Conservation (phyloP, 2,888 invertebrate species). For the Scaptomyza reducta region DNA sequence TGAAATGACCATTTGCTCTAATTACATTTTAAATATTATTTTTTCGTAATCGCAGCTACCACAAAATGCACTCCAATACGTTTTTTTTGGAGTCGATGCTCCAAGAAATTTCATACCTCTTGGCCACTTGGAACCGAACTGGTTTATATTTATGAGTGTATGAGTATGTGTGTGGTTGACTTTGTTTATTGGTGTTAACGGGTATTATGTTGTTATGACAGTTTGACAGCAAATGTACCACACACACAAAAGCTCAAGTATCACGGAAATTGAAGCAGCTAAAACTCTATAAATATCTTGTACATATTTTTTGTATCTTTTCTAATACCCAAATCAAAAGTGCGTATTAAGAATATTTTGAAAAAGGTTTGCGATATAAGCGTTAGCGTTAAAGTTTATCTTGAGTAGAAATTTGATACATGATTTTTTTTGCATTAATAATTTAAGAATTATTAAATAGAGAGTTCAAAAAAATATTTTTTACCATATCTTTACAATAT, state of each 20-base stretch:
- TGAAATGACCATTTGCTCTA: conserved; percentile 64
- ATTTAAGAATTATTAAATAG: too few relatives aligned
- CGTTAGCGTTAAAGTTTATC: too few relatives aligned
- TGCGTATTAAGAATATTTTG: conserved; percentile 1
- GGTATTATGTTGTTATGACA: conserved; percentile 76
- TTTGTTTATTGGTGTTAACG: conserved; percentile 48
- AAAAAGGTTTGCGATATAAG: too few relatives aligned
- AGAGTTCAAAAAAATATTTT: too few relatives aligned
- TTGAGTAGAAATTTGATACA: too few relatives aligned
- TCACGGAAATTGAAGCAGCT: conserved; percentile 64
- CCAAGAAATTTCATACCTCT: conserved; percentile 54
- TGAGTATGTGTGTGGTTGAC: conserved; percentile 5
- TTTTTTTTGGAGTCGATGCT: conserved; percentile 59
- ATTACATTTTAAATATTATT: conserved; percentile 67
- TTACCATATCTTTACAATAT: too few relatives aligned
- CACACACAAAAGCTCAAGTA: conserved; percentile 36
- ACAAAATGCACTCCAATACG: conserved; percentile 58
- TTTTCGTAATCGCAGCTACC: conserved; percentile 76
- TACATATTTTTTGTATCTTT: conserved; percentile 6
- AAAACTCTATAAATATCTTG: conserved; percentile 31
- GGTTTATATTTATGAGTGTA: neutral
- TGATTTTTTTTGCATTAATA: too few relatives aligned
- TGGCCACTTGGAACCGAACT: conserved; percentile 14
- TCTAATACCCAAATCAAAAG: conserved; percentile 7
- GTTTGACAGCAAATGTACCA: conserved; percentile 58